Base-by-base conservation (phyloP, 2,888 invertebrate species). In the Brachycybe producta region DNA sequence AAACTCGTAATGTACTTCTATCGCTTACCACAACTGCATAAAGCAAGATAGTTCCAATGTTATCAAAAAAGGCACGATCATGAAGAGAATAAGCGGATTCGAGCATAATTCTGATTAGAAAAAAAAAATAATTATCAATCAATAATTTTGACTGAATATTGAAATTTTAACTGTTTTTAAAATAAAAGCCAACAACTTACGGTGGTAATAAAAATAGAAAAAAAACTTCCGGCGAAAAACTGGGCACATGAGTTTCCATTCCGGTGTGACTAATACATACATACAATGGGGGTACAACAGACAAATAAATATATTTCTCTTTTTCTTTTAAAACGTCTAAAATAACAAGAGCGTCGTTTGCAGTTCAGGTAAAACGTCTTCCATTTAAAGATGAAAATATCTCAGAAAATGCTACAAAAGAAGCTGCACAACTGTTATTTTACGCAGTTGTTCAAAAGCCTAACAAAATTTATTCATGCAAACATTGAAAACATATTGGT, bases 51-150 rank as follows among this genome's bases (percentile, higher is more conserved):
- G 73, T 49, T 30, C 95, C 94, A 57, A 97, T 76, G 66, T 98
- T 94, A 68, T 97, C 95, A 68, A 97, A 97, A 74, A 98, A 75
- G 2, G 70, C 70, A 49, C 69, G 62, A 57, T 75, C 73, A 57
- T 73, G 70, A 11, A 75, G 63, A 49, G 72, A 72, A 61, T 71
- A 75, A 1, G 75, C 68, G 1, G 74, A 68, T 57, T 75, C 75
- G 52, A 75, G 58, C 51, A 75, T 71, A 46, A 72, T 71, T 46
- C 70, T 70, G 59, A 21, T 61, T 60, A 34, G 41, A 35, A 45
- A 47, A 34, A 46, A 27, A n/a, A 51, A 21, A 45, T 11, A 47
- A 21, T 21, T 15, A 36, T 19, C 7, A n/a, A 11, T 30, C 13
- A 11, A 19, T 27, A n/a, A n/a, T n/a, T n/a, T n/a, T 11, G 4